phyloP scores from a whole-genome alignment of 1,140 invertebrate species.

The Eriocheir sinensis region DNA sequence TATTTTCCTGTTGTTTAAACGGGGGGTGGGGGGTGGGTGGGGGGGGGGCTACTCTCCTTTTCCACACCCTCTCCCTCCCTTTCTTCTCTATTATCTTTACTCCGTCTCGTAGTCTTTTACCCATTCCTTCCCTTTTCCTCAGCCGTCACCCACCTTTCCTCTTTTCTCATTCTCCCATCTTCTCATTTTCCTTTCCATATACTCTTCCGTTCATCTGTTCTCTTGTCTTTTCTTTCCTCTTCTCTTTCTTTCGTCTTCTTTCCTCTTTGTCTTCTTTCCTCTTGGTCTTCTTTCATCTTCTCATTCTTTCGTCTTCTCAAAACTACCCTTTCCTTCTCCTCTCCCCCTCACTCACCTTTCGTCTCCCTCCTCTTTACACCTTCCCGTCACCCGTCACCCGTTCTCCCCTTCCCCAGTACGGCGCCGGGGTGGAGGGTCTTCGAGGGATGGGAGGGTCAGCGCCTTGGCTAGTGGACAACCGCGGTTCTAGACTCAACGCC shows the following conservation, averaged over 20 bases:
- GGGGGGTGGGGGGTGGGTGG: too few relatives aligned
- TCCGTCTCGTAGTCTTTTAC: too few relatives aligned
- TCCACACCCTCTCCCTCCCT: too few relatives aligned
- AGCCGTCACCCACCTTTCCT: background rate
- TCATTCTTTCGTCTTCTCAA: background rate
- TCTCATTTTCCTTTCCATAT: background rate
- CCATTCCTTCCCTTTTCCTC: too few relatives aligned
- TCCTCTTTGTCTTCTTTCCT: too few relatives aligned
- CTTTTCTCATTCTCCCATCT: background rate
- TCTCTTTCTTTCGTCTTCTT: background rate
- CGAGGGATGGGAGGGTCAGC: background rate
- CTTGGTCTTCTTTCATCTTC: background rate
- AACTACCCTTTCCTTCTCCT: background rate
- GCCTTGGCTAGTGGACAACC: slow-evolving; percentile 38
- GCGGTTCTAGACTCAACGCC: slow-evolving; percentile 32
- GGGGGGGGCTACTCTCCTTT: too few relatives aligned
- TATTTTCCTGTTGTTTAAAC: too few relatives aligned
- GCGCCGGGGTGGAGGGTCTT: background rate
- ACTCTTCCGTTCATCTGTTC: background rate
- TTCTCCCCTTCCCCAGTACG: background rate
- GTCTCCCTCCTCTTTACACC: background rate
- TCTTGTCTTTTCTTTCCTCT: background rate
- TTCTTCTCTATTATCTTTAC: too few relatives aligned
- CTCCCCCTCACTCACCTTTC: background rate
- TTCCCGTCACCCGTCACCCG: background rate